Conservation (phyloP, 1,140 invertebrate genomes). For the Drosophila baimaii region DNA sequence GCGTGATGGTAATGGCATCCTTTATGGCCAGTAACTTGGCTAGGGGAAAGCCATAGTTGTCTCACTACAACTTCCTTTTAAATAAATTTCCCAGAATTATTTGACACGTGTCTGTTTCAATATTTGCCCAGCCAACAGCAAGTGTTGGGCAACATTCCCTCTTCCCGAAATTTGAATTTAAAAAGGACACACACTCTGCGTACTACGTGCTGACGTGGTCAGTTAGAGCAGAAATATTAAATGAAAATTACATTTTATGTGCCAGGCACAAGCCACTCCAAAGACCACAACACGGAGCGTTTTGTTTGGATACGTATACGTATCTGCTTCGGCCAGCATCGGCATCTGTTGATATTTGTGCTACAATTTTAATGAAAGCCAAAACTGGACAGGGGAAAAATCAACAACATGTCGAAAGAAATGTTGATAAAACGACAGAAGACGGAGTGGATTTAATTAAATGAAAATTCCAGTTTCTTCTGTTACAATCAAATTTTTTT, state of each 20-base stretch:
- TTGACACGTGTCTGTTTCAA: conserved; percentile 57
- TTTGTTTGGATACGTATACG: neutral
- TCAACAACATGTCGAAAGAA: conserved; percentile 16
- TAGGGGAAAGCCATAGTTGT: neutral
- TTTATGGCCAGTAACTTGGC: neutral
- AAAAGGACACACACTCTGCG: conserved; percentile 4
- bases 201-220: conserved; percentile 41
- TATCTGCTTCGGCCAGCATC: conserved; percentile 3
- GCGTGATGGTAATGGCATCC: neutral
- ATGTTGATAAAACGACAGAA: neutral
- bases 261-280: conserved; percentile 4
- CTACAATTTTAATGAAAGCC: conserved; percentile 63
- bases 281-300: conserved; percentile 1
- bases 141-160: neutral
- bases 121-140: conserved; percentile 31
- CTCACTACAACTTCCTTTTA: neutral
- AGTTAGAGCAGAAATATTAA: conserved; percentile 49
- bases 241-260: conserved; percentile 48
- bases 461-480: conserved; percentile 44
- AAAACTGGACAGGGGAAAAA: conserved; percentile 50
- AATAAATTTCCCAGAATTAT: conserved; percentile 7
- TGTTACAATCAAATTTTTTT: conserved; percentile 26
- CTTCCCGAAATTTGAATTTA: conserved; percentile 22
- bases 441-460: conserved; percentile 61
- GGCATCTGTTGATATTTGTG: conserved; percentile 40